These are phyloP conservation scores for Malurus cyaneus DNA, from an alignment of 2,113 vertebrate genomes.

Conservation along the genomic window DNA sequence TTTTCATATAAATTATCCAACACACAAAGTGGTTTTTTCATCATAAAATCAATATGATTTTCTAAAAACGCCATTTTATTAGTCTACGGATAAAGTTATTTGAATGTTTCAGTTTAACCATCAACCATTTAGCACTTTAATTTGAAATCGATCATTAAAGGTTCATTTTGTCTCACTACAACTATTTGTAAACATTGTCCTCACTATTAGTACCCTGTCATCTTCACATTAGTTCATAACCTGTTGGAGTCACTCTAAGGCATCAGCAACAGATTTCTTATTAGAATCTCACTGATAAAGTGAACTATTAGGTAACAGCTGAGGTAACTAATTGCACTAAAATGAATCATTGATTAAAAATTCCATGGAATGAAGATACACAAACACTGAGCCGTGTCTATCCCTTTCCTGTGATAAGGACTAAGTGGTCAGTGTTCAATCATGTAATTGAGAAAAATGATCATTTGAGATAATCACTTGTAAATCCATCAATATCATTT, in stretches of 20 bases:
- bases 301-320: not conserved
- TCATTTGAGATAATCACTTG: not conserved
- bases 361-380: not conserved
- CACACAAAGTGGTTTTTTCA: conserved; percentile 34
- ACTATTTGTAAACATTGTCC: conserved; percentile 29
- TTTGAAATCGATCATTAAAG: conserved; percentile 49
- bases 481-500: not conserved
- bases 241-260: not conserved
- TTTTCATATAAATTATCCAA: conserved; percentile 18
- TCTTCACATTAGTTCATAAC: conserved; percentile 19
- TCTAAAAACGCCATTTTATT: conserved; percentile 47
- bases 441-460: not conserved
- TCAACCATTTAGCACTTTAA: conserved; percentile 21
- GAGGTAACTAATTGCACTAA: not conserved
- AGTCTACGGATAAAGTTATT: not conserved
- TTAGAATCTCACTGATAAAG: not conserved
- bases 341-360: conserved; percentile 27
- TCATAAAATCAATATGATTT: conserved; percentile 50
- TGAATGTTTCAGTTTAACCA: conserved; percentile 49
- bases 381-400: not conserved
- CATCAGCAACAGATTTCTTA: not conserved
- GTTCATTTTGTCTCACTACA: conserved; percentile 30
- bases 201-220: conserved; percentile 24
- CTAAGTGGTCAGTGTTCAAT: not conserved
- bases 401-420: not conserved